phyloP scores from a whole-genome alignment of 2,797 vertebrate species.

The Dipus sagitta region DNA sequence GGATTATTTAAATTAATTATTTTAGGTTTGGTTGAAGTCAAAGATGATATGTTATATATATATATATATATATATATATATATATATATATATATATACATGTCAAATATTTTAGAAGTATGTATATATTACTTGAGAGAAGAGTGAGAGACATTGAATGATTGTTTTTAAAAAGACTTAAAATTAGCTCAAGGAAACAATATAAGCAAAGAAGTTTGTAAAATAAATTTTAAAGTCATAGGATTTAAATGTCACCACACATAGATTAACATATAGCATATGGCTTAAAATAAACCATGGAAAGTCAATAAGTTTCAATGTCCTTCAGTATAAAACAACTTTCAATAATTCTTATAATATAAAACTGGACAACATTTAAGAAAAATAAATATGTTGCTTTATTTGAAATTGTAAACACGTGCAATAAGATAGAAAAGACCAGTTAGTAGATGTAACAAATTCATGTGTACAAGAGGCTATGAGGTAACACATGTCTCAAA shows the following conservation, averaged over 20 bases:
- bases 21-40: constrained; percentile 15
- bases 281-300: background rate
- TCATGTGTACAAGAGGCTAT: background rate
- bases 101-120: too few species aligned
- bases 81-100: too few species aligned
- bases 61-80: too few species aligned
- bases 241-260: background rate
- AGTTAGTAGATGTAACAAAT: background rate
- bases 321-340: background rate
- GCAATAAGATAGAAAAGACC: background rate
- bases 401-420: background rate
- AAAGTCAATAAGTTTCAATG: background rate
- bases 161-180: background rate
- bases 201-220: background rate
- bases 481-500: background rate
- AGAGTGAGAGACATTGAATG: background rate
- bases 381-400: background rate
- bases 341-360: background rate
- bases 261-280: background rate
- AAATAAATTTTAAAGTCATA: background rate
- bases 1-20: background rate
- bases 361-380: background rate
- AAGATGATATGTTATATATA: background rate
- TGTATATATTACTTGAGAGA: background rate
- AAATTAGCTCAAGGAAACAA: background rate